Percentiles rank a stretch among this genome's conserved stretches.
These are phyloP conservation scores for Apamea epomidion DNA, from an alignment of 2,888 invertebrate species.

Conservation along the genomic window DNA sequence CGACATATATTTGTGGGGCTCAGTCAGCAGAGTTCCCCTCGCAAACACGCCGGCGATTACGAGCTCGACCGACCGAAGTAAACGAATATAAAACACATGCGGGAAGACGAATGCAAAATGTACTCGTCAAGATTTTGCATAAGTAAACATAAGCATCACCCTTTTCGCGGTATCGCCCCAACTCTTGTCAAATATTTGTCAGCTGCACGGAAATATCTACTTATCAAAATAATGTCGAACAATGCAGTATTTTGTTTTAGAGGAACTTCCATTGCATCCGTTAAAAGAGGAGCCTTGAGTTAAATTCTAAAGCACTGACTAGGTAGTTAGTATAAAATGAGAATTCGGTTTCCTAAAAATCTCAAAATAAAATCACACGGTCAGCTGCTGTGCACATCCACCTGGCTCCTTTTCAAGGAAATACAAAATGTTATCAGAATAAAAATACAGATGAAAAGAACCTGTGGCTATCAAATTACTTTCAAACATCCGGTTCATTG, in stretches of 20 bases:
- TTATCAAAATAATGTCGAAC: constrained; percentile 10
- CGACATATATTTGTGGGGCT: constrained; percentile 90
- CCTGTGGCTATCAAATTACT: constrained; percentile 61
- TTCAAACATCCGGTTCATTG: constrained; percentile 65
- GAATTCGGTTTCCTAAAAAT: neutral
- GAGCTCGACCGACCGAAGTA: constrained; percentile 88
- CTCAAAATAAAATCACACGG: neutral
- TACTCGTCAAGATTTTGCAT: constrained; percentile 90
- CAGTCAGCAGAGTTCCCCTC: constrained; percentile 89
- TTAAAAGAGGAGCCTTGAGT: neutral
- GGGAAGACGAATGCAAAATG: constrained; percentile 89
- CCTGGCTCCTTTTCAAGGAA: constrained; percentile 37
- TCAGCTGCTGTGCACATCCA: constrained; percentile 2
- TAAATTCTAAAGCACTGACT: neutral
- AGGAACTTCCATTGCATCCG: neutral
- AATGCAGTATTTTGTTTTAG: neutral
- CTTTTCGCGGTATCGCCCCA: constrained; percentile 71
- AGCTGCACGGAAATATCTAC: constrained; percentile 34
- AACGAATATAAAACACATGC: constrained; percentile 91
- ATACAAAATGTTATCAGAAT: constrained; percentile 35
- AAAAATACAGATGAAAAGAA: constrained; percentile 39
- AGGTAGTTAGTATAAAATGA: neutral
- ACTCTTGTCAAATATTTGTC: constrained; percentile 68
- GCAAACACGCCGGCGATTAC: constrained; percentile 90
- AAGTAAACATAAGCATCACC: constrained; percentile 87